phyloP scores from a whole-genome alignment of 35 echinoderm and acorn worm species.

The Patiria miniata region DNA sequence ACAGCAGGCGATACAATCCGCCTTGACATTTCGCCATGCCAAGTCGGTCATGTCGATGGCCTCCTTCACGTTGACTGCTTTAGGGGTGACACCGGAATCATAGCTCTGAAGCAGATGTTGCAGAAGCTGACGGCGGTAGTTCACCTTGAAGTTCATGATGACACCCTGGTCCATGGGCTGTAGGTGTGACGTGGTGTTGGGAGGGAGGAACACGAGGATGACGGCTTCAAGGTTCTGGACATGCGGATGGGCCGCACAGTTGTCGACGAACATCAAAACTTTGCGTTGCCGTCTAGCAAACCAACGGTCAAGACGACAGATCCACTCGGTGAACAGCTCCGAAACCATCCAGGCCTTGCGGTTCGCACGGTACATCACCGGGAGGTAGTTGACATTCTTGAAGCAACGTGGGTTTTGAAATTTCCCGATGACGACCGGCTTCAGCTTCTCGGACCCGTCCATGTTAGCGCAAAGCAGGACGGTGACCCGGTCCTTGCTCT shows the following conservation, averaged over 20 bases:
- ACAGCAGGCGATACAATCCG: no score
- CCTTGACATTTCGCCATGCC: no score
- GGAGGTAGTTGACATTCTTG: no score
- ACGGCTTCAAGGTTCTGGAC: conserved; percentile 14
- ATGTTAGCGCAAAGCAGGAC: no score
- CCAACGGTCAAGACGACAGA: no score
- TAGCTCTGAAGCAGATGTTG: neutral
- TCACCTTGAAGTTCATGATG: neutral
- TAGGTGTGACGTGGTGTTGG: conserved; percentile 59
- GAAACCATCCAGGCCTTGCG: no score
- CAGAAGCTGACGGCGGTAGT: neutral
- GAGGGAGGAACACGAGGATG: conserved; percentile 41
- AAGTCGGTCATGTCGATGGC: neutral
- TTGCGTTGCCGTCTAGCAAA: conserved; percentile 13
- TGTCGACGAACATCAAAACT: conserved; percentile 34
- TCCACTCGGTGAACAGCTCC: no score
- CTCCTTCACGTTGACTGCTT: neutral
- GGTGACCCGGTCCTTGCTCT: no score
- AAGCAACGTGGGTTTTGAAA: no score
- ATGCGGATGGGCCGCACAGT: conserved; percentile 34
- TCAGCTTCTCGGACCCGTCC: no score
- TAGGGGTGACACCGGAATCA: neutral
- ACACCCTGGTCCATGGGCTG: conserved; percentile 60
- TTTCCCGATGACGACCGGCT: no score
- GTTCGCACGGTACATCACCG: no score